These are phyloP conservation scores for Pelodiscus sinensis DNA, from an alignment of 2,113 vertebrate species.

Conservation along the genomic window DNA sequence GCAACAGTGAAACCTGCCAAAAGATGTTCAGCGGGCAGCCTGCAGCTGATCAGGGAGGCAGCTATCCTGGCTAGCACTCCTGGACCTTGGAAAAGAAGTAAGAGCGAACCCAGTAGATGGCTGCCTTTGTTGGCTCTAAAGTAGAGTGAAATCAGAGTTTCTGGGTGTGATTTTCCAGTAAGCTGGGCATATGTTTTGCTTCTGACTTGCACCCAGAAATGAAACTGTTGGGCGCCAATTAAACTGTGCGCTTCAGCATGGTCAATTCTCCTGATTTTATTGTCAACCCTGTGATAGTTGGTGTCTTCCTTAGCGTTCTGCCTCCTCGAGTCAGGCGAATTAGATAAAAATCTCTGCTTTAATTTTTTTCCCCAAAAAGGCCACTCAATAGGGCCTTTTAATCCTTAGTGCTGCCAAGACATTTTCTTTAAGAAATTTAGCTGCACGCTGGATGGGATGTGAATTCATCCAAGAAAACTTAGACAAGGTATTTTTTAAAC, in stretches of 20 bases:
- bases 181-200: not conserved
- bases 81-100: slow-evolving; percentile 39
- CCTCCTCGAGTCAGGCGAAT: not conserved
- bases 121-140: not conserved
- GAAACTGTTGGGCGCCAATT: not conserved
- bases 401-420: not conserved
- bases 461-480: not conserved
- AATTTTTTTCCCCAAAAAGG: not conserved
- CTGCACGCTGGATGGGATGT: not conserved
- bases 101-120: slow-evolving; percentile 47
- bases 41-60: not conserved
- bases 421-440: not conserved
- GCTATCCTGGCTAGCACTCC: slow-evolving; percentile 16
- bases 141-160: slow-evolving; percentile 4
- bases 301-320: not conserved
- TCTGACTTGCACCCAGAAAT: not conserved
- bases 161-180: not conserved
- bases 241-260: not conserved
- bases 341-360: not conserved
- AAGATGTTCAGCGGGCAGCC: slow-evolving; percentile 23
- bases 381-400: not conserved
- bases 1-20: slow-evolving; percentile 4
- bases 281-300: not conserved
- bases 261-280: not conserved
- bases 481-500: not conserved